phyloP scores from a whole-genome alignment of 2,888 invertebrate species.

The Leptinotarsa juncta region DNA sequence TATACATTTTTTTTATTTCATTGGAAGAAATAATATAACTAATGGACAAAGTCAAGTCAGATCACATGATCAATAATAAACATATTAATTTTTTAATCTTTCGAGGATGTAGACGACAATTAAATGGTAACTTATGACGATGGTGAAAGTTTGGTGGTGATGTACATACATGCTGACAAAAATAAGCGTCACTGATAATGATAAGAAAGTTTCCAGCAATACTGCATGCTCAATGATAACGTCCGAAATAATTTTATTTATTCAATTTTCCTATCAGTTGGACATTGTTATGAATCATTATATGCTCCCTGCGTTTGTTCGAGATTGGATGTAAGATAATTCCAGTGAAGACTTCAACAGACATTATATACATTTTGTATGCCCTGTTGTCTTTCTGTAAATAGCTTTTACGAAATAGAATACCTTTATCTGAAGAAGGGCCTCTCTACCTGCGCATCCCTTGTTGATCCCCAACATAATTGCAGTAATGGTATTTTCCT shows the following conservation, averaged over 20 bases:
- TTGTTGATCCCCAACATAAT: neutral
- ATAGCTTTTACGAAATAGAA: constrained; percentile 1
- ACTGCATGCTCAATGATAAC: constrained; percentile 3
- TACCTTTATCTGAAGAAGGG: constrained; percentile 6
- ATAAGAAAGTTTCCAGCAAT: neutral
- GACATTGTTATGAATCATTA: constrained; percentile 18
- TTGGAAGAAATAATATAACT: too few relatives aligned
- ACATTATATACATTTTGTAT: neutral
- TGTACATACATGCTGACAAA: neutral
- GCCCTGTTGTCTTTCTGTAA: neutral
- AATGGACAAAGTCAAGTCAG: too few relatives aligned
- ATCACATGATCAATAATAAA: too few relatives aligned
- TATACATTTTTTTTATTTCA: too few relatives aligned
- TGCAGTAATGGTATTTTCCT: constrained; percentile 5
- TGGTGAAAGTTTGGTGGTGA: neutral
- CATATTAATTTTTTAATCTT: too few relatives aligned
- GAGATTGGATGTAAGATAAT: constrained; percentile 12
- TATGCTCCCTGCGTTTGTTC: constrained; percentile 1
- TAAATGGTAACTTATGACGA: neutral
- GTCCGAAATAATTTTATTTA: constrained; percentile 5
- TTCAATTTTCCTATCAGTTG: constrained; percentile 8
- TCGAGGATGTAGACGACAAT: neutral
- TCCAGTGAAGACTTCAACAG: neutral
- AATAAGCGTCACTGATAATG: neutral
- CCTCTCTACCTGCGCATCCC: constrained; percentile 9